A percentile compares a stretch with the other conserved stretches of the same genome.
Conservation (phyloP, 2,113 vertebrate species). For the Peromyscus leucopus region DNA sequence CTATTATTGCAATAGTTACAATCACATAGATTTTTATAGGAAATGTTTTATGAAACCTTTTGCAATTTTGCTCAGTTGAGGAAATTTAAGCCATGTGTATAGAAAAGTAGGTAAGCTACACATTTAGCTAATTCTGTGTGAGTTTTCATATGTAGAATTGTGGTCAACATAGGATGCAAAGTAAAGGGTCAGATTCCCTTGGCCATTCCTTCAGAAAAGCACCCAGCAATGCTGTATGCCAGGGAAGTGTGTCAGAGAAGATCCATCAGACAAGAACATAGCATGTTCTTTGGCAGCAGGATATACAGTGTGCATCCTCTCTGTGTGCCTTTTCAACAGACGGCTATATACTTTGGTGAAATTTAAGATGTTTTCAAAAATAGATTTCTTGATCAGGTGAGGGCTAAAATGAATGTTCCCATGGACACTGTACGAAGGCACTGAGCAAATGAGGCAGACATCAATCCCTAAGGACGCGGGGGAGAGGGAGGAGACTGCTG, state of each 20-base stretch:
- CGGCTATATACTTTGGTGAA: neutral
- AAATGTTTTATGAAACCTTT: neutral
- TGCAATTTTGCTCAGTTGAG: constrained; percentile 12
- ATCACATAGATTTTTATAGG: constrained; percentile 8
- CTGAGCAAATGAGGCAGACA: neutral
- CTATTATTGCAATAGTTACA: neutral
- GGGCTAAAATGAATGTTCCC: neutral
- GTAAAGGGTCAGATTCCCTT: constrained; percentile 4
- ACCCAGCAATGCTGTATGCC: neutral
- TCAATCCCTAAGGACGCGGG: neutral
- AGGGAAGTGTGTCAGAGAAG: neutral
- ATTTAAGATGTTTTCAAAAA: constrained; percentile 28
- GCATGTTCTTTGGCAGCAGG: neutral
- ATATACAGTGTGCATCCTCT: neutral
- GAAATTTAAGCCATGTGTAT: constrained; percentile 10
- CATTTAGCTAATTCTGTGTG: neutral
- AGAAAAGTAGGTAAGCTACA: neutral
- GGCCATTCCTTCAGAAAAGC: constrained; percentile 9
- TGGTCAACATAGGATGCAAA: neutral
- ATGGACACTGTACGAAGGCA: neutral
- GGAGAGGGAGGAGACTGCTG: neutral
- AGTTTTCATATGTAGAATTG: neutral
- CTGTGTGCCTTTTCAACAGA: constrained; percentile 21
- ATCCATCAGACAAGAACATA: neutral
- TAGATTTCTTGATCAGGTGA: neutral